Conservation (phyloP, 2,888 invertebrate species). For the Ennomos erosarius region DNA sequence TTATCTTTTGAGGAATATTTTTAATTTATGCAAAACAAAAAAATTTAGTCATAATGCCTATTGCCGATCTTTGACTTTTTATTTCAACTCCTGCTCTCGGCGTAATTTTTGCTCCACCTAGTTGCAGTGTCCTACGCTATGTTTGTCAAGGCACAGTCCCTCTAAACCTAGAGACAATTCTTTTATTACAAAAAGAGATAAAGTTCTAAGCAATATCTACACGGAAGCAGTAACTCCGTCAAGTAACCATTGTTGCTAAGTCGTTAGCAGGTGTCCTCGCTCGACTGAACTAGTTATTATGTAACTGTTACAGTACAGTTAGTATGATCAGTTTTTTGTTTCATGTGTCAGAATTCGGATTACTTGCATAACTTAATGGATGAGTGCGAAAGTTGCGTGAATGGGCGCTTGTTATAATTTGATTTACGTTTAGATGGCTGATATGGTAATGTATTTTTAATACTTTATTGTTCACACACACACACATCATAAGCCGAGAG, state of each 20-base stretch:
- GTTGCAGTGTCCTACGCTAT: too few species aligned
- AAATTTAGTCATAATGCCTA: too few species aligned
- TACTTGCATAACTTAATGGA: constrained; percentile 18
- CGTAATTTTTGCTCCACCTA: too few species aligned
- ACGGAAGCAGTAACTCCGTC: constrained; percentile 31
- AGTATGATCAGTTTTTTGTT: constrained; percentile 35
- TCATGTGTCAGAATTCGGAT: constrained; percentile 22
- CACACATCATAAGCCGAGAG: too few species aligned
- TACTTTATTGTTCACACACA: too few species aligned
- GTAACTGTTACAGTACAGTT: constrained; percentile 25
- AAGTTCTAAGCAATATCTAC: constrained; percentile 1
- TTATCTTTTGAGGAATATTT: too few species aligned
- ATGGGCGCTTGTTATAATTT: neutral
- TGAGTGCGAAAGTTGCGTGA: constrained; percentile 15
- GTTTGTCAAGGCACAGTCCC: too few species aligned
- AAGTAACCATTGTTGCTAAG: constrained; percentile 17
- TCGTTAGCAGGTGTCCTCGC: constrained; percentile 47
- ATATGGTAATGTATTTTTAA: too few species aligned
- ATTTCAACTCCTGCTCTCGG: too few species aligned
- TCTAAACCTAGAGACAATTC: too few species aligned
- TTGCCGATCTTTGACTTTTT: too few species aligned
- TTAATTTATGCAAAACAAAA: too few species aligned
- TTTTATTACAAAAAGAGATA: neutral
- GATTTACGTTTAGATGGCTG: constrained; percentile 6
- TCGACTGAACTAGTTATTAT: constrained; percentile 58